Evolutionary conservation across 2,888 invertebrate species (phyloP), one percentile per base, ranked within the genome.

Genomic region (Ectemnius cavifrons): DNA sequence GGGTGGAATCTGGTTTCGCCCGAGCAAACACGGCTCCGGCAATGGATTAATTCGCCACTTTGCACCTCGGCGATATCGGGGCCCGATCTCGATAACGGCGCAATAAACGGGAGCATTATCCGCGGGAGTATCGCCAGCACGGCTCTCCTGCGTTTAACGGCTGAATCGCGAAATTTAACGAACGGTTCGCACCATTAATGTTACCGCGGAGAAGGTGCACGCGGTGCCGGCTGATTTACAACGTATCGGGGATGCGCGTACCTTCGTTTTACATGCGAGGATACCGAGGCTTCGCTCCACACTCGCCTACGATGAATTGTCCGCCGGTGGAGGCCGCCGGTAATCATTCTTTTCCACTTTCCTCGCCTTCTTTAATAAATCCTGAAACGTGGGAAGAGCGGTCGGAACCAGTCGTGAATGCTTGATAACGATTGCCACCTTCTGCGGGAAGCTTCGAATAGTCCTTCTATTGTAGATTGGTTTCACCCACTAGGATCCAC

Each of bases 1-100:
- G 8, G 11, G 8, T 37, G 37, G 37, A 11, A 37, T 37, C 37
- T 37, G 37, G 37, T 37, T 11, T 37, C 11, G 37, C 37, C 57
- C 49, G 56, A 73, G 75, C 71, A 70, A 73, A 71, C 37, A 37
- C 58, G 56, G 63, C 64, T 58, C 18, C 46, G 18, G 52, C 63
- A 60, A 56, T 37, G 67, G 63, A 80, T 83, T 80, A 83, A 83
- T 83, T 81, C 71, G 74, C 71, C 69, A 73, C 63, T 82, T 81
- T 76, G 72, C 75, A 66, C 71, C 71, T 77, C 65, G 58, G 20
- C 52, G 62, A 56, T 58, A 28, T 37, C 68, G 63, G 67, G 49
- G 64, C 75, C 73, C 62, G 75, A 77, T 81, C 81, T 61, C 68
- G 76, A 78, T 81, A 83, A 83, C 67, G 63, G 66, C 59, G 61